Conservation (phyloP, 2,888 invertebrate species). For the Caenorhabditis becei region DNA sequence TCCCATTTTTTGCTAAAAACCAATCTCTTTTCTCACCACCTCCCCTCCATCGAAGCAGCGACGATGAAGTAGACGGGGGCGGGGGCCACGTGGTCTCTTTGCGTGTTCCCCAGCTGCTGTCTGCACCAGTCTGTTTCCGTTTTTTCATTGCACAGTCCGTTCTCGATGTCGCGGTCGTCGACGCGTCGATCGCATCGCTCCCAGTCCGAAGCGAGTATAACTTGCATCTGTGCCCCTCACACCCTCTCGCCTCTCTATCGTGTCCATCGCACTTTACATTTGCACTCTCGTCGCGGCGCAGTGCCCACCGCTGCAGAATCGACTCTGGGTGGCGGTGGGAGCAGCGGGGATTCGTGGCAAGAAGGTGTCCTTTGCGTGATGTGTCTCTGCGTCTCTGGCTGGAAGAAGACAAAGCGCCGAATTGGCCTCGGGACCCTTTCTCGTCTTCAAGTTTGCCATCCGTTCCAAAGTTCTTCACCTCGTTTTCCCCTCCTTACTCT, state of each 20-base stretch:
- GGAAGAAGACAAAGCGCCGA: neutral
- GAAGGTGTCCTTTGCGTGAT: constrained; percentile 6
- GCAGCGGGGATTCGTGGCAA: neutral
- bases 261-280: neutral
- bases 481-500: too few species aligned
- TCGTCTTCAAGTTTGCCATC: too few species aligned
- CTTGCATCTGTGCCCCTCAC: neutral
- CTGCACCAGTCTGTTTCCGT: neutral
- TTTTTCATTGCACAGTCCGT: constrained; percentile 2
- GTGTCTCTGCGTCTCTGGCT: neutral
- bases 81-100: too few species aligned
- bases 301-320: neutral
- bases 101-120: neutral
- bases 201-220: neutral
- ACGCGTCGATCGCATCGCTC: neutral
- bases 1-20: too few species aligned
- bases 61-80: neutral
- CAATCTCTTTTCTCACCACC: too few species aligned
- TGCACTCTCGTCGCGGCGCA: neutral
- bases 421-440: too few species aligned
- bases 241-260: neutral
- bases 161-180: neutral
- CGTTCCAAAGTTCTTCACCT: too few species aligned
- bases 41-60: neutral
- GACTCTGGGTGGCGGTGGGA: constrained; percentile 1